A percentile compares a stretch with the other conserved stretches of the same genome.
phyloP scores from a whole-genome alignment of 2,888 invertebrate species.

The Caenorhabditis sp. region DNA sequence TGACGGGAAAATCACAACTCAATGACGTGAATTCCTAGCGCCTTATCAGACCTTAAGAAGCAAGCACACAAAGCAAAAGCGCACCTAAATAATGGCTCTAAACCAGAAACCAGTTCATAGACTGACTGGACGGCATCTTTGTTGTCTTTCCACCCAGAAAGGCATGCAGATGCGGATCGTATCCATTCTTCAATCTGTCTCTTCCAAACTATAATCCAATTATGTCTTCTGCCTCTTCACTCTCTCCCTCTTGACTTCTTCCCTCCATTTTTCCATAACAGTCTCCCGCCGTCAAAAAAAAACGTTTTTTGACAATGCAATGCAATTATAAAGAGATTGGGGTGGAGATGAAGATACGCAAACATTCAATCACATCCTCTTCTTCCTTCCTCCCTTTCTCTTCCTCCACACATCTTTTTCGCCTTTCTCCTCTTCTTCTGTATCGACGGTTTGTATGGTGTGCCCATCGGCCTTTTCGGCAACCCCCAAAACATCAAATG shows the following conservation, averaged over 20 bases:
- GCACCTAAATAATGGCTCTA: slow-evolving; percentile 19
- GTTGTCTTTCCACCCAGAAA: not conserved
- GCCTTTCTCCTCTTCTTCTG: not conserved
- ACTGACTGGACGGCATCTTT: not conserved
- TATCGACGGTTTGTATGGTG: slow-evolving; percentile 18
- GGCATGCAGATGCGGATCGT: not conserved
- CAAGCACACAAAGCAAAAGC: not conserved
- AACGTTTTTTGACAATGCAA: slow-evolving; percentile 21
- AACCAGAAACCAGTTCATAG: slow-evolving; percentile 12
- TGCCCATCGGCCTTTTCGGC: slow-evolving; percentile 23
- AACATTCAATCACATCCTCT: slow-evolving; percentile 26
- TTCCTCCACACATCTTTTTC: too few species aligned
- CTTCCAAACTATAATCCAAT: slow-evolving; percentile 46
- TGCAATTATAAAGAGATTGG: slow-evolving; percentile 21
- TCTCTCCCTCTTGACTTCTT: slow-evolving; percentile 22
- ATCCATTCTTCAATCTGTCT: not conserved
- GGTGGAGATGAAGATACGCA: slow-evolving; percentile 13
- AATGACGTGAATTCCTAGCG: slow-evolving; percentile 17
- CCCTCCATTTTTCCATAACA: not conserved
- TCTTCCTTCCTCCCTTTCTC: not conserved
- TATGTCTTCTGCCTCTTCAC: slow-evolving; percentile 49
- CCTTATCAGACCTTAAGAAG: slow-evolving; percentile 20
- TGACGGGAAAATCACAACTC: slow-evolving; percentile 19
- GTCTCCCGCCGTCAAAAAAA: slow-evolving; percentile 7
- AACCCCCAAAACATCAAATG: slow-evolving; percentile 19